These are phyloP conservation scores for Cephalopterus ornatus DNA, from an alignment of 2,113 vertebrate genomes.

Conservation along the genomic window DNA sequence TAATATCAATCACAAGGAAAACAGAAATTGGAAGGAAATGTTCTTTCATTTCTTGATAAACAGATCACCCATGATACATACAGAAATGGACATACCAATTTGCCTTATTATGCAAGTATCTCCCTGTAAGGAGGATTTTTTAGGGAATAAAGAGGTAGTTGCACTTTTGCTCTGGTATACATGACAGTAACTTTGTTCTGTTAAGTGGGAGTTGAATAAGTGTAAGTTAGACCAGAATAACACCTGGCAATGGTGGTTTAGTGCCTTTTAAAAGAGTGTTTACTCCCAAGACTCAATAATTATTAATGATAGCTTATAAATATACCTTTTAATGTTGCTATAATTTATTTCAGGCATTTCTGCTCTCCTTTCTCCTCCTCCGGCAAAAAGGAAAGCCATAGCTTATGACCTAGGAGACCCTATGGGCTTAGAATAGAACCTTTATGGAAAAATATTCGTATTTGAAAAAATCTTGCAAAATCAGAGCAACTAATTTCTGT, in stretches of 20 bases:
- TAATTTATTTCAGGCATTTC: not conserved
- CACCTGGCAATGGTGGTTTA: not conserved
- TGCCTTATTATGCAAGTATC: constrained; percentile 25
- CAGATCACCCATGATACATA: constrained; percentile 54
- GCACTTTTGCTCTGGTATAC: not conserved
- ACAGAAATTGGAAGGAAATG: constrained; percentile 65
- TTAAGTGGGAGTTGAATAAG: not conserved
- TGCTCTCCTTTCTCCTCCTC: not conserved
- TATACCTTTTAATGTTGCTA: not conserved
- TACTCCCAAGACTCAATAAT: not conserved
- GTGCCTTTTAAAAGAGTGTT: not conserved
- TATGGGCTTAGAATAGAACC: not conserved
- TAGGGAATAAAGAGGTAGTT: not conserved
- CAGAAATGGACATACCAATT: constrained; percentile 46
- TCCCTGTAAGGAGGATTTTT: not conserved
- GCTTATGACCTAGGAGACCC: not conserved
- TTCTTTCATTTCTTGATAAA: constrained; percentile 71
- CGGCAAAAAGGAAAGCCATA: not conserved
- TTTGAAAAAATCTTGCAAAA: not conserved
- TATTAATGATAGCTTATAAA: not conserved
- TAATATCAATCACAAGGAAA: constrained; percentile 77
- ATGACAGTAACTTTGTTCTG: not conserved
- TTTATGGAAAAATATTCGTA: not conserved
- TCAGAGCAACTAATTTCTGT: not conserved
- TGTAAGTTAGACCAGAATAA: not conserved